Evolutionary conservation across 2,113 vertebrate genomes (phyloP).

Genomic region (Ailuropoda melanoleuca): DNA sequence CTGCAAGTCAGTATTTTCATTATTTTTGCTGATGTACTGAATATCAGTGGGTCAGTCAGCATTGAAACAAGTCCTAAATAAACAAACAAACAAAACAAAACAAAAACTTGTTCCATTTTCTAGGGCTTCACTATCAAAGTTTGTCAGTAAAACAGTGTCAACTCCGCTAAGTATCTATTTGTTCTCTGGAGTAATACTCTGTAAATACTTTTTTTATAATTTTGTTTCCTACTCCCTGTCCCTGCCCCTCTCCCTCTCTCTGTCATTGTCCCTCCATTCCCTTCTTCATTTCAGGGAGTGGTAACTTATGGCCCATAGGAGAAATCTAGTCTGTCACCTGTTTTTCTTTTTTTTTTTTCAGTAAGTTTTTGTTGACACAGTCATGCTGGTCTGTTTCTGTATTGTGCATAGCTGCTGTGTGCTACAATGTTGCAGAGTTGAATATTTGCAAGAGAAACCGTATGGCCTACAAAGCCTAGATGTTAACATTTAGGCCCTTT

Average conservation of each 20-base stretch:
- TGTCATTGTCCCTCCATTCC: neutral
- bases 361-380: neutral
- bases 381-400: neutral
- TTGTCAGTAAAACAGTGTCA: neutral
- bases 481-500: neutral
- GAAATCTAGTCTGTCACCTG: neutral
- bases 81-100: neutral
- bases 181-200: neutral
- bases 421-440: neutral
- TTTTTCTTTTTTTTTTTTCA: neutral
- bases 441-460: neutral
- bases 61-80: neutral
- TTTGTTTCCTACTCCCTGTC: neutral
- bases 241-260: neutral
- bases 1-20: constrained; percentile 43
- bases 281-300: neutral
- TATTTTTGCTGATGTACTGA: constrained; percentile 47
- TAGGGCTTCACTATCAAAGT: neutral
- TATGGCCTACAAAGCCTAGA: neutral
- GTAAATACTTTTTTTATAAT: neutral
- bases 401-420: neutral
- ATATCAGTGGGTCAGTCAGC: neutral
- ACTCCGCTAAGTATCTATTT: neutral
- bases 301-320: neutral
- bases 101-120: neutral